These are phyloP conservation scores for Allolobophora icterica DNA, from an alignment of 2,888 invertebrate species.

Conservation along the genomic window DNA sequence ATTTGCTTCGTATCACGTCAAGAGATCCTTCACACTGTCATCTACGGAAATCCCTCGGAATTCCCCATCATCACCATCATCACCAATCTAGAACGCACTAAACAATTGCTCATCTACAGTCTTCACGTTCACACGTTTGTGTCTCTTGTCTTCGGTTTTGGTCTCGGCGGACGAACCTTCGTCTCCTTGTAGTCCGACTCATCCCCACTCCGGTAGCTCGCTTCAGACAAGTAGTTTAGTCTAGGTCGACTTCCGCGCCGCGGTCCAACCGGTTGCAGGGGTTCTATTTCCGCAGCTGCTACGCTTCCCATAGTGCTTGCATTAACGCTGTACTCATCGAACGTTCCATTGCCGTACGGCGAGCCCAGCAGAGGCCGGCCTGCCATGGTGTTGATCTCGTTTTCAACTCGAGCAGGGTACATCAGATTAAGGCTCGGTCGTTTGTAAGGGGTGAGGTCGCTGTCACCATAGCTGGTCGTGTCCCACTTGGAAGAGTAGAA, in stretches of 20 bases:
- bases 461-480: slow-evolving; percentile 42
- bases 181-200: slow-evolving; percentile 1
- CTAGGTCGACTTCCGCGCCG: neutral
- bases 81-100: neutral
- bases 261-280: neutral
- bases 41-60: neutral
- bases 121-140: neutral
- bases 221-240: neutral
- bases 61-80: neutral
- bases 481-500: slow-evolving; percentile 30
- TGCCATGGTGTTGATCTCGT: slow-evolving; percentile 22
- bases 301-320: slow-evolving; percentile 9
- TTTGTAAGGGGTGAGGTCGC: slow-evolving; percentile 43
- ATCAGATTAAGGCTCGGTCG: neutral
- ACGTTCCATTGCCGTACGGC: slow-evolving; percentile 12
- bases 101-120: neutral
- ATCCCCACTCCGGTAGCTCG: slow-evolving; percentile 5
- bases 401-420: slow-evolving; percentile 23
- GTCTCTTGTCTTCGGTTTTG: neutral
- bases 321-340: neutral
- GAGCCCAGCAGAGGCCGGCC: slow-evolving; percentile 26
- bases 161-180: neutral
- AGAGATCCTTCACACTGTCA: neutral
- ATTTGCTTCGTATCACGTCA: neutral
- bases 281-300: neutral